phyloP scores from a whole-genome alignment of 2,888 invertebrate genomes.

The Cataglyphis cursor region DNA sequence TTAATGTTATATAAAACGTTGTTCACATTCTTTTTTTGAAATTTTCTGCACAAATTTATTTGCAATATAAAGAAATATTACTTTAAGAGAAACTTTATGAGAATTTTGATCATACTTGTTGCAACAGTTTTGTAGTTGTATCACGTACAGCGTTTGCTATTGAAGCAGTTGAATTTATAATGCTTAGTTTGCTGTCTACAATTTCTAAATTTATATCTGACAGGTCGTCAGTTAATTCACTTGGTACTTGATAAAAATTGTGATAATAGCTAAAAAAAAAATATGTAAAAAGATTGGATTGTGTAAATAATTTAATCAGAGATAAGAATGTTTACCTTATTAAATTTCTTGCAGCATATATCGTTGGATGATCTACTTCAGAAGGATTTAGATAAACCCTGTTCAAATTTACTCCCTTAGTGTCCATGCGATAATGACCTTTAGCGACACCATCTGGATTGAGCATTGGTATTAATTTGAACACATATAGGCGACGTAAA shows the following conservation, averaged over 20 bases:
- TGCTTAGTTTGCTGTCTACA: slow-evolving; percentile 56
- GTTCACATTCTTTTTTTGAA: neutral
- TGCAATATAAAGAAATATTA: slow-evolving; percentile 15
- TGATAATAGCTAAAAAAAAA: slow-evolving; percentile 90
- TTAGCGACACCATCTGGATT: slow-evolving; percentile 96
- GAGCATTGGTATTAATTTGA: slow-evolving; percentile 96
- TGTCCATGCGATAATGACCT: slow-evolving; percentile 96
- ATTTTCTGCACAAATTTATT: neutral
- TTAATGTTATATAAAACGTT: neutral
- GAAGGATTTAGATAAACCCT: slow-evolving; percentile 94
- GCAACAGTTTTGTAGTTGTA: slow-evolving; percentile 80
- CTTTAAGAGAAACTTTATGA: neutral
- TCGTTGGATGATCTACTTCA: slow-evolving; percentile 92
- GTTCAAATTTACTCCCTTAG: slow-evolving; percentile 95
- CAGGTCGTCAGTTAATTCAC: slow-evolving; percentile 80
- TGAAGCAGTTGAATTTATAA: slow-evolving; percentile 64
- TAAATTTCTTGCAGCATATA: slow-evolving; percentile 94
- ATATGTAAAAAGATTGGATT: slow-evolving; percentile 18
- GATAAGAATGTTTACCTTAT: slow-evolving; percentile 87
- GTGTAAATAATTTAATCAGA: slow-evolving; percentile 20
- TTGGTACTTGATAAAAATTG: slow-evolving; percentile 90
- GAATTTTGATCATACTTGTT: slow-evolving; percentile 76
- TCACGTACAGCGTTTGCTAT: slow-evolving; percentile 77
- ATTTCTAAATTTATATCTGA: slow-evolving; percentile 71
- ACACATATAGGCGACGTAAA: slow-evolving; percentile 93